Conservation (phyloP, 2,113 vertebrate species). For the Tricholaema leucomelas region DNA sequence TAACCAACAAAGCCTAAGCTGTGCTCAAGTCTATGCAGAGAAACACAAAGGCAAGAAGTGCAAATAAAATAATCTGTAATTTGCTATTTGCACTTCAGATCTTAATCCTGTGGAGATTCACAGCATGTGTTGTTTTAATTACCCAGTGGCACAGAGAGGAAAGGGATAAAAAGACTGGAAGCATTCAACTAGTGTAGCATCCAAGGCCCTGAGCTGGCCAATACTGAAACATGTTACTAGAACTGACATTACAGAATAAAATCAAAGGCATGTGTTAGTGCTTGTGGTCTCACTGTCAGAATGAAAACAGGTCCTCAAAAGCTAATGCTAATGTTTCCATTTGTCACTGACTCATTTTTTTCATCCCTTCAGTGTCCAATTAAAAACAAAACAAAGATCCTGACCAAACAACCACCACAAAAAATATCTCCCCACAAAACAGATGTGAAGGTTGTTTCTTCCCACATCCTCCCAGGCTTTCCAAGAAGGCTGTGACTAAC, state of each 20-base stretch:
- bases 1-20: neutral
- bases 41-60: neutral
- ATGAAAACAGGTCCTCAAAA: neutral
- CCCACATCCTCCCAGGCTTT: neutral
- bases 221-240: neutral
- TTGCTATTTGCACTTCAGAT: neutral
- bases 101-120: constrained; percentile 6
- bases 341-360: neutral
- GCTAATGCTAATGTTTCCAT: neutral
- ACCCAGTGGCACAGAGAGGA: neutral
- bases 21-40: neutral
- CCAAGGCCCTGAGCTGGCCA: neutral
- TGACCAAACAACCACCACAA: neutral
- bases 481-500: neutral
- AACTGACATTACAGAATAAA: neutral
- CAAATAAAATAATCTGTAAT: constrained; percentile 4
- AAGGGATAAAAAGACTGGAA: neutral
- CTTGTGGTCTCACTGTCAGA: neutral
- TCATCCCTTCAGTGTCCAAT: neutral
- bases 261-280: neutral
- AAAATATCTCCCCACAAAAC: neutral
- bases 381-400: neutral
- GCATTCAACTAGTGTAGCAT: neutral
- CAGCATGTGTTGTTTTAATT: constrained; percentile 27
- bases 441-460: neutral